Evolutionary conservation across 2,113 vertebrate genomes (phyloP), one percentile per base, ranked within the genome.

Genomic region (Zootoca vivipara): DNA sequence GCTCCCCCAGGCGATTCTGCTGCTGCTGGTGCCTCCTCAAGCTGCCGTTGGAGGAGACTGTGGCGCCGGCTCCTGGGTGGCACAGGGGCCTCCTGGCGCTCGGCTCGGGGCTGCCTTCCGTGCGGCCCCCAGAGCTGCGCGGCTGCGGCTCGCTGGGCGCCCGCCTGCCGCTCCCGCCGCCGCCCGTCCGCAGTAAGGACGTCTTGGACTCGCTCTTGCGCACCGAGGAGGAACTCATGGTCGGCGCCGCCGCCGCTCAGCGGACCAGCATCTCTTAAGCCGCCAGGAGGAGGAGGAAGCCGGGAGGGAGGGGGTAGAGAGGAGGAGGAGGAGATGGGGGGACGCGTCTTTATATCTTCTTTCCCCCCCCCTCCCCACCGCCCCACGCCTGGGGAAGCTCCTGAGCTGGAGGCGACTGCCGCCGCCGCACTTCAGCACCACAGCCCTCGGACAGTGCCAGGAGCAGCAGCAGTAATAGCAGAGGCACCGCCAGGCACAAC

Each of bases 41-140:
- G 82, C 93, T 83, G 46, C 95, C 94, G 87, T 96, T 94, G 92
- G 97, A 97, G 85, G 93, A 52, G 46, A 52, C 87, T 74, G 95
- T 95, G 91, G 97, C 97, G 86, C 93, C 87, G 81, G 95, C 95
- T 70, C 95, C 96, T 2, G 98, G 98, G 87, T 97, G 97, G 95
- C 98, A 99, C 64, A 98, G 97, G 65, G 98, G 98, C 98, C 98
- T 98, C 93, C 98, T 96, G 28, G 97, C 97, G 83, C 98, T 99
- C 82, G 97, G 97, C 91, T 99, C 98, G 93, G 97, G 96, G 33
- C 24, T 18, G 86, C 87, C 83, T 69, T 81, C 86, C 80, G 88
- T 85, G 83, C 93, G 80, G 87, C 93, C 93, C 93, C 95, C 86
- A 83, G 91, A 90, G 90, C 70, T 82, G 87, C 87, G 72, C 94